Evolutionary conservation across 2,113 vertebrate genomes (phyloP).

Genomic region (Pseudorasbora parva): DNA sequence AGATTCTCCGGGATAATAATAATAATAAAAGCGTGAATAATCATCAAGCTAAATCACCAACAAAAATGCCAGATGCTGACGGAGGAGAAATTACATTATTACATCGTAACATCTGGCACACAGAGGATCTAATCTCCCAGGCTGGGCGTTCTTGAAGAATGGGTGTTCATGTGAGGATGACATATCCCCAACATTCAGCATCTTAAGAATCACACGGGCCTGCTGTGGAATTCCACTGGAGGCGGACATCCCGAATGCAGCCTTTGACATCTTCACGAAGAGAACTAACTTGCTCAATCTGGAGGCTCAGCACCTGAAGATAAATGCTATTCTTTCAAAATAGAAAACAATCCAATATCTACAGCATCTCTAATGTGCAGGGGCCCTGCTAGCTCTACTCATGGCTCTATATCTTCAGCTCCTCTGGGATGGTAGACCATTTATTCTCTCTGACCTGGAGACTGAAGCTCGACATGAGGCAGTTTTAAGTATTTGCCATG

Average conservation of each 20-base stretch:
- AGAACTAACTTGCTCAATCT: conserved; percentile 65
- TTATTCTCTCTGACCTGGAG: conserved; percentile 68
- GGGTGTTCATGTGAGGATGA: conserved; percentile 58
- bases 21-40: background rate
- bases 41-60: conserved; percentile 33
- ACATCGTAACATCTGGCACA: conserved; percentile 70
- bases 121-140: conserved; percentile 63
- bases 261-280: conserved; percentile 67
- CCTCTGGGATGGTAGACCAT: conserved; percentile 67
- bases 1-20: background rate
- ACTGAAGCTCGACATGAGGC: conserved; percentile 59
- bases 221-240: conserved; percentile 63
- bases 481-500: conserved; percentile 73
- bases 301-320: conserved; percentile 59
- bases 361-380: conserved; percentile 61
- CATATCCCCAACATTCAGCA: conserved; percentile 65
- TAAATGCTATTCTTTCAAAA: conserved; percentile 65
- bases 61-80: conserved; percentile 63
- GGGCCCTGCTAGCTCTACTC: conserved; percentile 59
- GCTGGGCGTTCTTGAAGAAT: conserved; percentile 65
- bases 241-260: conserved; percentile 65
- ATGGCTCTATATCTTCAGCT: conserved; percentile 66
- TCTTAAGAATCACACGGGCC: conserved; percentile 58
- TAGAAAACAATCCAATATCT: conserved; percentile 69
- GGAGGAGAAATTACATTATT: conserved; percentile 63